Evolutionary conservation across 1,140 invertebrate genomes (phyloP).

Genomic region (Lepidotrigona ventralis): DNA sequence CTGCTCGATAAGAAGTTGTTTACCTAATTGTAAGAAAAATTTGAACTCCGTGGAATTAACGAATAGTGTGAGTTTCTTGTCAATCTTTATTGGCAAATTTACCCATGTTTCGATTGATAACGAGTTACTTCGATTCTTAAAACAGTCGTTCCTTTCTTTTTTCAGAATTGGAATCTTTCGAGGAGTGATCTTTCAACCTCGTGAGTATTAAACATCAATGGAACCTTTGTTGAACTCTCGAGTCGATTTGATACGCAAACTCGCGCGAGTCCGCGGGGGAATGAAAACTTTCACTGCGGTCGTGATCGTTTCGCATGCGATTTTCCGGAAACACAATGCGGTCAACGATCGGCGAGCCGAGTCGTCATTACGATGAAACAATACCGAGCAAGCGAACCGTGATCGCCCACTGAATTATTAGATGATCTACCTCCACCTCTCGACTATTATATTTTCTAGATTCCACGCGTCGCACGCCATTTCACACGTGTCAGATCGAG

Average conservation of each 20-base stretch:
- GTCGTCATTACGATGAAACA: conserved; percentile 44
- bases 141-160: no score
- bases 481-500: background rate
- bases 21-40: no score
- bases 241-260: background rate
- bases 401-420: conserved; percentile 39
- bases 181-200: no score
- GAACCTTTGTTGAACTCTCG: no score
- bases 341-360: conserved; percentile 39
- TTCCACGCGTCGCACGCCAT: background rate
- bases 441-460: background rate
- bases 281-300: conserved; percentile 30
- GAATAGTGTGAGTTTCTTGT: no score
- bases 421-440: background rate
- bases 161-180: no score
- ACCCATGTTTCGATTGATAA: no score
- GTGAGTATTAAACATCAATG: no score
- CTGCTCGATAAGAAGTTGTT: no score
- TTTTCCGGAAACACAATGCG: conserved; percentile 55
- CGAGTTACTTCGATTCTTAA: no score
- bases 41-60: no score
- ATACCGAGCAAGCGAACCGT: conserved; percentile 43
- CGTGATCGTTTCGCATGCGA: conserved; percentile 36
- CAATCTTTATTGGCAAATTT: no score
- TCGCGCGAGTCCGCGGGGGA: background rate